Conservation (phyloP, 2,888 invertebrate genomes). For the Ashinkailepas kermadecensis region DNA sequence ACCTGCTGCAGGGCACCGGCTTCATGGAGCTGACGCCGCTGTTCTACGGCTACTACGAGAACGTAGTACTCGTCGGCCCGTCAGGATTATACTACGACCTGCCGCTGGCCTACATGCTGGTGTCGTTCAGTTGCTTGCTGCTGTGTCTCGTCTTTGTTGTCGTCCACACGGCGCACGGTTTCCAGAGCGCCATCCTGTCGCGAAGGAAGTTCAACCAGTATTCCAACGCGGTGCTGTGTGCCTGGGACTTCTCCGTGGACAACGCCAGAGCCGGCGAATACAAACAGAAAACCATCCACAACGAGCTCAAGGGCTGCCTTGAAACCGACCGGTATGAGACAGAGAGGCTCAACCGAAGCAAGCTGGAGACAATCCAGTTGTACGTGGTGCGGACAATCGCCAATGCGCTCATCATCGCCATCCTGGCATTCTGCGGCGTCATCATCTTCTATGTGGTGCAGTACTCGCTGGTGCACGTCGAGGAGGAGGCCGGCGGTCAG, state of each 20-base stretch:
- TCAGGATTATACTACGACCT: slow-evolving; percentile 56
- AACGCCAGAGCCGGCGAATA: slow-evolving; percentile 67
- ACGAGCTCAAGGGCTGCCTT: slow-evolving; percentile 63
- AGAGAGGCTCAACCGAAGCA: slow-evolving; percentile 48
- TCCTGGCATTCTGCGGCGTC: slow-evolving; percentile 49
- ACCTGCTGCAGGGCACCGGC: slow-evolving; percentile 64
- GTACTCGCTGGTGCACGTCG: slow-evolving; percentile 15
- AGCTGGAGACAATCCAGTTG: slow-evolving; percentile 54
- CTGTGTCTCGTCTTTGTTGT: slow-evolving; percentile 40
- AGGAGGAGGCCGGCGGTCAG: not conserved
- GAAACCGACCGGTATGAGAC: slow-evolving; percentile 63
- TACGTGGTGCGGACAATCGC: slow-evolving; percentile 58
- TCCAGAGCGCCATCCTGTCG: slow-evolving; percentile 30
- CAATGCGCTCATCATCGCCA: slow-evolving; percentile 59
- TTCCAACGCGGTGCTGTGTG: slow-evolving; percentile 73
- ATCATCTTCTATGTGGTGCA: slow-evolving; percentile 38
- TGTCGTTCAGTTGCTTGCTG: slow-evolving; percentile 39
- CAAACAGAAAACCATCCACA: slow-evolving; percentile 67
- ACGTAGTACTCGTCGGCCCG: slow-evolving; percentile 36
- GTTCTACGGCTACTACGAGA: slow-evolving; percentile 68
- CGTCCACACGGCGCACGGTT: slow-evolving; percentile 35
- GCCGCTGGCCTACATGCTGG: slow-evolving; percentile 59
- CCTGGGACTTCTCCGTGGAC: slow-evolving; percentile 82
- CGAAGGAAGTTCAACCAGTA: slow-evolving; percentile 47
- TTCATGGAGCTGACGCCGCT: slow-evolving; percentile 67